These are phyloP conservation scores for Trachelus tabidus DNA, from an alignment of 2,888 invertebrate species.

Conservation along the genomic window DNA sequence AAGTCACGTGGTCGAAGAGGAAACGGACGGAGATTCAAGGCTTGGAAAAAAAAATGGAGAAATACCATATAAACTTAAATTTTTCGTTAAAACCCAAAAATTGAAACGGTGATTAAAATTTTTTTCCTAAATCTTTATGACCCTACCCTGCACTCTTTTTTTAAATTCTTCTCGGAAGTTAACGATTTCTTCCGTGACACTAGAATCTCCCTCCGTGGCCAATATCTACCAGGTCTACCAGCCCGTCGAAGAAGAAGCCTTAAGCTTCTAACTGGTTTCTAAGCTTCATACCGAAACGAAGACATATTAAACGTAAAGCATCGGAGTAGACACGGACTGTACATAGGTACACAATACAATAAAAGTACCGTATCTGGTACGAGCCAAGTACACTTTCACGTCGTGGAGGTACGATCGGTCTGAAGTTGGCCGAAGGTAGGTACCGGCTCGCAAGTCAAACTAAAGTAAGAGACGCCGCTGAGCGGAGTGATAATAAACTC, in stretches of 20 bases:
- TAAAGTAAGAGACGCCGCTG: slow-evolving; percentile 10
- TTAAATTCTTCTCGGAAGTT: background rate
- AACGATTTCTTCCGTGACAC: background rate
- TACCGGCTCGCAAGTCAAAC: slow-evolving; percentile 18
- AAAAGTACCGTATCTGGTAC: background rate
- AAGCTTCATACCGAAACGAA: background rate
- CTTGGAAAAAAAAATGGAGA: background rate
- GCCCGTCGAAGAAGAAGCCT: background rate
- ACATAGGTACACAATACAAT: background rate
- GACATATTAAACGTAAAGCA: background rate
- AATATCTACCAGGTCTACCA: background rate
- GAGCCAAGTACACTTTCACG: background rate
- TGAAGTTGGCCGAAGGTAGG: slow-evolving; percentile 1
- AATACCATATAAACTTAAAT: no score
- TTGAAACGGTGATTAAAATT: no score
- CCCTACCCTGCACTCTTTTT: no score
- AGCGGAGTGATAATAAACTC: slow-evolving; percentile 38
- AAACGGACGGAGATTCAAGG: background rate
- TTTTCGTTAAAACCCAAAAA: no score
- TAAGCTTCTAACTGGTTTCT: background rate
- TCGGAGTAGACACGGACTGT: slow-evolving; percentile 1
- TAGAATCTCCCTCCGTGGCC: background rate
- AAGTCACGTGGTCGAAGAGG: background rate
- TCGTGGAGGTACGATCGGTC: background rate
- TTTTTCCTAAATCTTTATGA: background rate